Conservation (phyloP, 2,888 invertebrate genomes). For the Drosophila niveifrons region DNA sequence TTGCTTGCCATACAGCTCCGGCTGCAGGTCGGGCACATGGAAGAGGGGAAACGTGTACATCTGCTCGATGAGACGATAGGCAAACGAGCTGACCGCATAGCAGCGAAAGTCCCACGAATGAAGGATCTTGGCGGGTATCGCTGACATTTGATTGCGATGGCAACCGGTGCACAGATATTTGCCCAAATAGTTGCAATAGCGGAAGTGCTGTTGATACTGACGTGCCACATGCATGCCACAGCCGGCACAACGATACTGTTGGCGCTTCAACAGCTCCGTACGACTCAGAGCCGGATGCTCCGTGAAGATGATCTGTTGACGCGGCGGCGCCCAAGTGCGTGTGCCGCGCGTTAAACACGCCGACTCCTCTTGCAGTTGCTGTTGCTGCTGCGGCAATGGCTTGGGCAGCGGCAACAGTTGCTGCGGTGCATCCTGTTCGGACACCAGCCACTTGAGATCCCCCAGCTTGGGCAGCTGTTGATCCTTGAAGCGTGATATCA, state of each 20-base stretch:
- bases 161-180: conserved; percentile 95
- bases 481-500: conserved; percentile 91
- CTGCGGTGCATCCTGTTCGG: conserved; percentile 91
- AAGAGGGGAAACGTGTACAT: conserved; percentile 92
- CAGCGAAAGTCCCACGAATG: conserved; percentile 86
- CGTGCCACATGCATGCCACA: conserved; percentile 92
- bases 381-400: conserved; percentile 30
- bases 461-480: conserved; percentile 91
- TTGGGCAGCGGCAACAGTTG: conserved; percentile 91
- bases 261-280: conserved; percentile 88
- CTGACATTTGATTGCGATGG: conserved; percentile 91
- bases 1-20: conserved; percentile 88
- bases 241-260: conserved; percentile 93
- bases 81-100: conserved; percentile 93
- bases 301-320: conserved; percentile 93
- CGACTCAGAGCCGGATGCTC: conserved; percentile 90
- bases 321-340: conserved; percentile 93
- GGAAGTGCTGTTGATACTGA: conserved; percentile 90
- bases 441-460: conserved; percentile 92
- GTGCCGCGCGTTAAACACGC: conserved; percentile 89
- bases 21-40: conserved; percentile 90
- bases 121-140: conserved; percentile 90
- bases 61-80: conserved; percentile 90
- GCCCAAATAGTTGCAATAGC: conserved; percentile 94
- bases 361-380: conserved; percentile 21